A percentile compares a stretch with the other conserved stretches of the same genome.
Conservation (phyloP, 2,797 vertebrate genomes). For the Cheirogaleus major region DNA sequence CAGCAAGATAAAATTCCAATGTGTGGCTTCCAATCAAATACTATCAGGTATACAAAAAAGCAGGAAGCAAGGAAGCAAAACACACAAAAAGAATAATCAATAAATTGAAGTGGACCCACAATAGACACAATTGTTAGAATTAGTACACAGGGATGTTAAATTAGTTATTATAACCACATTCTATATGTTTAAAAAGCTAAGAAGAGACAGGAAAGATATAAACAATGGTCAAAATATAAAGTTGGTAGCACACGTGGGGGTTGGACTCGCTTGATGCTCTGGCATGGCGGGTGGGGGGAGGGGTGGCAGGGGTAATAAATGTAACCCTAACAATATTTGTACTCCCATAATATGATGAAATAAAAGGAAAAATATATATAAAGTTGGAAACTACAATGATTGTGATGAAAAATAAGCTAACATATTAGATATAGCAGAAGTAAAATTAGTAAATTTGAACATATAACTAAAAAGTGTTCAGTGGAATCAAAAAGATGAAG, state of each 20-base stretch:
- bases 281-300: no score
- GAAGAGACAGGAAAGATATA: background rate
- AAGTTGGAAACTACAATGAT: background rate
- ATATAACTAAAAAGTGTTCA: background rate
- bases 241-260: background rate
- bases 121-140: background rate
- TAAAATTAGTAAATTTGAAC: background rate
- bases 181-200: background rate
- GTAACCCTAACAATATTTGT: no score
- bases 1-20: background rate
- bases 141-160: background rate
- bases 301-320: no score
- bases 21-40: background rate
- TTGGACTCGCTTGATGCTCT: no score
- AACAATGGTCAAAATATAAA: background rate
- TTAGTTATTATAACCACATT: background rate
- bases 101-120: background rate
- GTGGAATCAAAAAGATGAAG: background rate
- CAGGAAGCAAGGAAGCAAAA: background rate
- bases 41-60: background rate
- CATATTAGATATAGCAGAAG: background rate
- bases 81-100: background rate
- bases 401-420: background rate
- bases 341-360: no score
- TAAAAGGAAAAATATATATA: no score